phyloP scores from a whole-genome alignment of 2,888 invertebrate genomes.

The Coenonympha glycerion region DNA sequence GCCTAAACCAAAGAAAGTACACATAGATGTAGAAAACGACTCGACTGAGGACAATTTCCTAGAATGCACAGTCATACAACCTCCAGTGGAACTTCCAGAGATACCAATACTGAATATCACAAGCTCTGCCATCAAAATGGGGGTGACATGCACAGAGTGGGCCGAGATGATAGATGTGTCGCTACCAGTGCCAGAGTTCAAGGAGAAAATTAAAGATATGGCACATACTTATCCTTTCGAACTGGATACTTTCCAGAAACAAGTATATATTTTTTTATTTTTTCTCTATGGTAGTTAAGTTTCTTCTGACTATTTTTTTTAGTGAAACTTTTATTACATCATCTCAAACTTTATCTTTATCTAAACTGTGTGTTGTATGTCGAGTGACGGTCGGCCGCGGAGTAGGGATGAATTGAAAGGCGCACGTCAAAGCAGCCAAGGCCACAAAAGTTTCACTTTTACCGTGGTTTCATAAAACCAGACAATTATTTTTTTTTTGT shows the following conservation, averaged over 20 bases:
- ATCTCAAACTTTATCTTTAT: too few relatives aligned
- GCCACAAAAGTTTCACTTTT: too few relatives aligned
- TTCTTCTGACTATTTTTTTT: too few relatives aligned
- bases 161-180: slow-evolving; percentile 90
- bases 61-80: slow-evolving; percentile 55
- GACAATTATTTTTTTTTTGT: too few relatives aligned
- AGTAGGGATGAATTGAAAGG: too few relatives aligned
- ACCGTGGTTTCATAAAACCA: too few relatives aligned
- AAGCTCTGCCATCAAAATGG: slow-evolving; percentile 56
- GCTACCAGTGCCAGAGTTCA: slow-evolving; percentile 86
- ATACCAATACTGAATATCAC: slow-evolving; percentile 83
- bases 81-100: slow-evolving; percentile 58
- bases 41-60: slow-evolving; percentile 56
- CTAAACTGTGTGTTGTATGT: too few relatives aligned
- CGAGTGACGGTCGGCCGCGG: too few relatives aligned
- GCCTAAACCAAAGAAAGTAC: slow-evolving; percentile 33
- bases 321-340: too few relatives aligned
- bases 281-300: too few relatives aligned
- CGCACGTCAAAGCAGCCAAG: too few relatives aligned
- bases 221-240: slow-evolving; percentile 93
- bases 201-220: slow-evolving; percentile 86
- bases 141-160: slow-evolving; percentile 83
- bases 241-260: slow-evolving; percentile 97
- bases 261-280: too few relatives aligned
- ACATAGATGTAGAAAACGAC: slow-evolving; percentile 35